Percentiles rank a stretch among this genome's conserved stretches.
These are phyloP conservation scores for Oscheius sp. DNA, from an alignment of 2,888 invertebrate species.

Conservation along the genomic window DNA sequence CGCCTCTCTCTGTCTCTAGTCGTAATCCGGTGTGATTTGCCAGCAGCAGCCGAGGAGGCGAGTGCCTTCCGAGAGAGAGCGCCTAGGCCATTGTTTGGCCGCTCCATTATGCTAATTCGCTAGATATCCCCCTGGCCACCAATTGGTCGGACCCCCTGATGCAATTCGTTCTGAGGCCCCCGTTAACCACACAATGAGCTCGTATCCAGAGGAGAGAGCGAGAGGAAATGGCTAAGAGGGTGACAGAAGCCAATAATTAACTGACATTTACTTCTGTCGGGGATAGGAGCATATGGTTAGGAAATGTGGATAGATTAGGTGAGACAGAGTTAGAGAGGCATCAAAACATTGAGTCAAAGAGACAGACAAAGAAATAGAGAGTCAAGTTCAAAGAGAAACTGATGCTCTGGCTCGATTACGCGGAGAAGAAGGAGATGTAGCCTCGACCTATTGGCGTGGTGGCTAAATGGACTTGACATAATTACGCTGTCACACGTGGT, in stretches of 20 bases:
- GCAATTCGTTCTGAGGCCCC: constrained; percentile 33
- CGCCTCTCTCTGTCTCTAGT: constrained; percentile 2
- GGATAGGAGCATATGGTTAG: background rate
- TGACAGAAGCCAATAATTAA: constrained; percentile 28
- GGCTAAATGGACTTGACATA: too few species aligned
- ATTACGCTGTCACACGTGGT: too few species aligned
- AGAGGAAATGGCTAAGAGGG: constrained; percentile 22
- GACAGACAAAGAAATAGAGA: background rate
- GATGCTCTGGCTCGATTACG: too few species aligned
- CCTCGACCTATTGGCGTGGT: too few species aligned
- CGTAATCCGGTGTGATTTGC: constrained; percentile 40
- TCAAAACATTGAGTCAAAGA: background rate
- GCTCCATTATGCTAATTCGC: constrained; percentile 43
- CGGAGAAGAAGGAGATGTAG: too few species aligned
- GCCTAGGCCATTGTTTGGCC: constrained; percentile 35
- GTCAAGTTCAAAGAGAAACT: too few species aligned
- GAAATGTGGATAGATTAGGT: background rate
- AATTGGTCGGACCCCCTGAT: constrained; percentile 18
- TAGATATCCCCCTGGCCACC: constrained; percentile 33
- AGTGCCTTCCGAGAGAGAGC: background rate
- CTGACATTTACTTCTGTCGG: background rate
- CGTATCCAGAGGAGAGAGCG: background rate
- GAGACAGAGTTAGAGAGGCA: background rate
- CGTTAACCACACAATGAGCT: constrained; percentile 34
- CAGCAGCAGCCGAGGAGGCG: constrained; percentile 14